Evolutionary conservation across 1,140 invertebrate genomes (phyloP).

Genomic region (Ganaspis sp.): DNA sequence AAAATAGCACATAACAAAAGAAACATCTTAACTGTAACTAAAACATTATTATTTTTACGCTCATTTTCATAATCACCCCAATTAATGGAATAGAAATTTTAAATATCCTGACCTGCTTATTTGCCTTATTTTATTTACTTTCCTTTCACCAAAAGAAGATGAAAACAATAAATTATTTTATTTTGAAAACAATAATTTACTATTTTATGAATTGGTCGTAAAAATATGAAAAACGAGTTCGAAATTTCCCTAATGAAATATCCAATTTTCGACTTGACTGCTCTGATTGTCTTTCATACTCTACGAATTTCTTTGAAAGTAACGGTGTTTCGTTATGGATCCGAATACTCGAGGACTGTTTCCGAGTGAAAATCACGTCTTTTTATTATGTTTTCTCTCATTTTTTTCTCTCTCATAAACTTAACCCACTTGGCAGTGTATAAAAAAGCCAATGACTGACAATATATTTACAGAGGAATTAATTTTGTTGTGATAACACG

Average conservation of each 20-base stretch:
- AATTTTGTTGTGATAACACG: not conserved
- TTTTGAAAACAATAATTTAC: no score
- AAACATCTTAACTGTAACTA: not conserved
- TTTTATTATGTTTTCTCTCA: slow-evolving; percentile 18
- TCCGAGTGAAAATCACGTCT: not conserved
- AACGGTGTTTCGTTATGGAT: not conserved
- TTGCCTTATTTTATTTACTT: not conserved
- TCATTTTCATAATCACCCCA: not conserved
- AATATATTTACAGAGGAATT: not conserved
- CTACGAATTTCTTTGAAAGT: not conserved
- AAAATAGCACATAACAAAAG: not conserved
- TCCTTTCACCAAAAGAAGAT: not conserved
- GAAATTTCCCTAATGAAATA: not conserved
- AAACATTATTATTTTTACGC: not conserved
- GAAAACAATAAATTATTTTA: no score
- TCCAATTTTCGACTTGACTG: not conserved
- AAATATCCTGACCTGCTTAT: not conserved
- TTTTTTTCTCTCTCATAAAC: not conserved
- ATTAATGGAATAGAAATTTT: slow-evolving; percentile 6
- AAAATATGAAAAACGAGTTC: not conserved
- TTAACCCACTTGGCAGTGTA: not conserved
- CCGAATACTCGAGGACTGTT: not conserved
- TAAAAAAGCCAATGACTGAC: not conserved
- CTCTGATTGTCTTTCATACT: slow-evolving; percentile 2
- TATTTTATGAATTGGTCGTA: not conserved